A percentile compares a stretch with the other conserved stretches of the same genome.
phyloP scores from a whole-genome alignment of 2,113 vertebrate genomes.

The Mohoua ochrocephala region DNA sequence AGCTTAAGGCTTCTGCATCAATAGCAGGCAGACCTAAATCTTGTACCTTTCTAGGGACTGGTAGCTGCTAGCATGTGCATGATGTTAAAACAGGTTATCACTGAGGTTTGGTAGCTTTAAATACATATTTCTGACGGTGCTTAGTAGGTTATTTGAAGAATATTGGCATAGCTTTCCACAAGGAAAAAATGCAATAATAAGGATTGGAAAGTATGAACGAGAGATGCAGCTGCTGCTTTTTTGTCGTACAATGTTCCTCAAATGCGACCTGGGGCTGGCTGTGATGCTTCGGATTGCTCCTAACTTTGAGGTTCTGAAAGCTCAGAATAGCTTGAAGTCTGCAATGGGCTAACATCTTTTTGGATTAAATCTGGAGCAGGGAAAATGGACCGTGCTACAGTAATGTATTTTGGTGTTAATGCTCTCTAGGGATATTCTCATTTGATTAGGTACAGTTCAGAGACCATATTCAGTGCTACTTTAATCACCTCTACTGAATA shows the following conservation, averaged over 20 bases:
- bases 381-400: neutral
- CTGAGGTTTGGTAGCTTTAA: neutral
- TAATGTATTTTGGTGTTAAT: neutral
- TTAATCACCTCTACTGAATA: neutral
- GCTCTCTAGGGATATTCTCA: neutral
- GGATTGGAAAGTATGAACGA: neutral
- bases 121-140: neutral
- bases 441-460: neutral
- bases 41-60: neutral
- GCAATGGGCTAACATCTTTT: neutral
- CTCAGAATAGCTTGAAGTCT: neutral
- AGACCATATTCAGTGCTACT: neutral
- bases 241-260: neutral
- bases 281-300: neutral
- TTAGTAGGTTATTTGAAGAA: neutral
- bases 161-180: neutral
- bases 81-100: neutral
- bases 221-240: neutral
- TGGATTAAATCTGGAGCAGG: neutral
- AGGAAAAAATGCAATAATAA: neutral
- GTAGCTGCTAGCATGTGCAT: neutral
- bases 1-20: neutral
- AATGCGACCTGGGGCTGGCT: neutral
- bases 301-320: neutral
- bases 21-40: neutral